phyloP scores from a whole-genome alignment of 2,113 vertebrate species.

The Cynocephalus volans region DNA sequence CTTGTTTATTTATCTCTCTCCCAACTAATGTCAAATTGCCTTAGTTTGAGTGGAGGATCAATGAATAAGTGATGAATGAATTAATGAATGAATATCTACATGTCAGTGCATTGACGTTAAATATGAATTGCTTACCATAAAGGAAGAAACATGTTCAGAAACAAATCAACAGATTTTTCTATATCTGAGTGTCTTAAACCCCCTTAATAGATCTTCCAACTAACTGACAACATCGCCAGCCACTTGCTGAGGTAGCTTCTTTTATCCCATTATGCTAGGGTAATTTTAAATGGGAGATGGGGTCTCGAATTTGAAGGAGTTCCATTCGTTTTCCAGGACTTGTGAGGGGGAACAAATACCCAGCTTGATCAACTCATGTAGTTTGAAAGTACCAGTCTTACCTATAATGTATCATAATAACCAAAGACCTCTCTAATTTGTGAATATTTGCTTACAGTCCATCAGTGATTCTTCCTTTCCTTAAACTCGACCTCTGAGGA shows the following conservation, averaged over 20 bases:
- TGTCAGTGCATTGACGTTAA: background rate
- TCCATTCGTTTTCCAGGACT: background rate
- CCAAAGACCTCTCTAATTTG: background rate
- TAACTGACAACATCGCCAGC: background rate
- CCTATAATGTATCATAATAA: background rate
- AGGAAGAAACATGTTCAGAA: conserved; percentile 40
- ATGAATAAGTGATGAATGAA: background rate
- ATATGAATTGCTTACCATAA: conserved; percentile 37
- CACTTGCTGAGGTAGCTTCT: background rate
- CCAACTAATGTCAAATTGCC: background rate
- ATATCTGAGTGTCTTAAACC: background rate
- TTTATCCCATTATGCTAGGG: background rate
- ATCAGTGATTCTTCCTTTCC: background rate
- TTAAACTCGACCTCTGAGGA: background rate
- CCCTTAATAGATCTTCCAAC: background rate
- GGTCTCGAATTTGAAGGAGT: background rate
- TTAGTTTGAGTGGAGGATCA: background rate
- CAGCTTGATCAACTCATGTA: background rate
- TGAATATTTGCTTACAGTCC: background rate
- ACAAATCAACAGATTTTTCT: background rate
- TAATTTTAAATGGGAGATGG: background rate
- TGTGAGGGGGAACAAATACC: background rate
- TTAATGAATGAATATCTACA: background rate
- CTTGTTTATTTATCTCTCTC: conserved; percentile 37
- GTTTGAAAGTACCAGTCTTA: background rate